These are phyloP conservation scores for Anabacerthia variegaticeps DNA, from an alignment of 2,797 vertebrate genomes.

Conservation along the genomic window DNA sequence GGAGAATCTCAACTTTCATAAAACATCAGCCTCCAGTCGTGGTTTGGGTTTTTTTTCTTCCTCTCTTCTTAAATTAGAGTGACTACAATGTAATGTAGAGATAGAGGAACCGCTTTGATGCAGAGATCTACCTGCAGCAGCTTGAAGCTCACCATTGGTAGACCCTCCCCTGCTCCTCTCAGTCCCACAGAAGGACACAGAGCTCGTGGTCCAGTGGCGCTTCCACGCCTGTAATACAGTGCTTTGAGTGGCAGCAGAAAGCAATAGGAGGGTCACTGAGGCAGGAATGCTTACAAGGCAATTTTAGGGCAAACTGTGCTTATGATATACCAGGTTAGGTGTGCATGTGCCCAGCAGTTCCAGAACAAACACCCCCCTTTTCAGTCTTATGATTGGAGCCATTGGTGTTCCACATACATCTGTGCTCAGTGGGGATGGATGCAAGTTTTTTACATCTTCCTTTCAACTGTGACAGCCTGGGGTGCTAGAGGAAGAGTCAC, in stretches of 20 bases:
- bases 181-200: background rate
- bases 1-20: conserved; percentile 27
- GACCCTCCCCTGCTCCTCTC: background rate
- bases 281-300: background rate
- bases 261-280: background rate
- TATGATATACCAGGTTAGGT: background rate
- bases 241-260: background rate
- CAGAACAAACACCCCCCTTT: background rate
- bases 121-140: background rate
- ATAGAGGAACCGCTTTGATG: conserved; percentile 7
- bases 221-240: background rate
- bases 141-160: background rate
- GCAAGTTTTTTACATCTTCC: background rate
- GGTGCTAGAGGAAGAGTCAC: background rate
- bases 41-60: background rate
- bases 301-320: background rate
- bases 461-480: background rate
- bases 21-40: background rate
- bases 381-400: background rate
- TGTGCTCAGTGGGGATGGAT: background rate
- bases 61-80: background rate
- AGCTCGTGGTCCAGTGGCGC: background rate
- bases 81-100: background rate
- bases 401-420: background rate
- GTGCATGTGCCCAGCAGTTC: background rate